Conservation (phyloP, 1,140 invertebrate species). For the Gryllus bimaculatus region DNA sequence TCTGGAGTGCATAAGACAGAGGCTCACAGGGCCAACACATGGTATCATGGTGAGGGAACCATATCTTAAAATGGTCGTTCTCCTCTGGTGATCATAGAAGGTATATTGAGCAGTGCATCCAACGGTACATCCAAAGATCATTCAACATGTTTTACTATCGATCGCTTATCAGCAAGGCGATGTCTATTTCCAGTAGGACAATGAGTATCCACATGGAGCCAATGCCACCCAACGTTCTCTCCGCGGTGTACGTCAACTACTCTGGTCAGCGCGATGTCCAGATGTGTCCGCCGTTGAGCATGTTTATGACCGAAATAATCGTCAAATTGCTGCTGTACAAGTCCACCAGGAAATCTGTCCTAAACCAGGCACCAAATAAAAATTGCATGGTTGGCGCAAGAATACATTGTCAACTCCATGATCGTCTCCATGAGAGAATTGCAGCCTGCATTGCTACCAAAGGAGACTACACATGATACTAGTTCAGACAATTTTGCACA, state of each 20-base stretch:
- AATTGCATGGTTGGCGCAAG: not conserved
- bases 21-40: not conserved
- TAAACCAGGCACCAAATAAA: not conserved
- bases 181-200: constrained; percentile 10
- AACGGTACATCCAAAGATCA: constrained; percentile 4
- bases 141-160: not conserved
- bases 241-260: constrained; percentile 6
- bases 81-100: constrained; percentile 10
- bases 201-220: not conserved
- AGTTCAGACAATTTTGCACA: not conserved
- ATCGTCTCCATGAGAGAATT: constrained; percentile 2
- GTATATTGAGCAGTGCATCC: constrained; percentile 9
- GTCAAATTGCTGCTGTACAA: not conserved
- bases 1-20: not conserved
- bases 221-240: not conserved
- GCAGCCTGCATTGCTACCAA: constrained; percentile 1
- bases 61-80: constrained; percentile 9
- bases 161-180: constrained; percentile 3
- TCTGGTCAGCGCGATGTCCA: constrained; percentile 8
- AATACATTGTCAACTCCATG: not conserved
- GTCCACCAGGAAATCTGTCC: not conserved
- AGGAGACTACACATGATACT: not conserved
- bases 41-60: constrained; percentile 9
- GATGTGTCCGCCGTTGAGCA: constrained; percentile 10
- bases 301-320: not conserved